Evolutionary conservation across 2,797 vertebrate genomes (phyloP).

Genomic region (Syngnathus rostellatus): DNA sequence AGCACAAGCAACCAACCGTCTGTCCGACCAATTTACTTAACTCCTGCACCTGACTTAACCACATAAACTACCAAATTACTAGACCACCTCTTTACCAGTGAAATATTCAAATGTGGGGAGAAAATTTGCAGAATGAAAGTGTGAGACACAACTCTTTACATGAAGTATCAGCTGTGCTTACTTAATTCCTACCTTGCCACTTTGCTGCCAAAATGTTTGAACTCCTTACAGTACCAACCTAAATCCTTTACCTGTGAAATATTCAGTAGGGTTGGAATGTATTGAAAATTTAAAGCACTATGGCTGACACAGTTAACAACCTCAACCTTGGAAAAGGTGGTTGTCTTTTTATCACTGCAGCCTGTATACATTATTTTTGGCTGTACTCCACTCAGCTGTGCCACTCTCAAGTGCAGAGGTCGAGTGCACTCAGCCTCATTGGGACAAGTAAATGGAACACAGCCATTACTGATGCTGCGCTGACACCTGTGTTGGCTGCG

Average conservation of each 20-base stretch:
- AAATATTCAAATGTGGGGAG: not conserved
- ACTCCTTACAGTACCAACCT: too few relatives aligned
- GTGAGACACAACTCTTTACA: not conserved
- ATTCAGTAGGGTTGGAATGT: not conserved
- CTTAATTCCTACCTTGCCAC: not conserved
- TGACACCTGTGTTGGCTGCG: conserved; percentile 7
- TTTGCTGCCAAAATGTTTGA: too few relatives aligned
- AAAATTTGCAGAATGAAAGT: not conserved
- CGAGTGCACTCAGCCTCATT: conserved; percentile 8
- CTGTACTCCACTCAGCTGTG: not conserved
- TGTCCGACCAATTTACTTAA: not conserved
- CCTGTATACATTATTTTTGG: conserved; percentile 6
- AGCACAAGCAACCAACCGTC: not conserved
- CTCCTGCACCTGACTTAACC: not conserved
- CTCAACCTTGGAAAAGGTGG: conserved; percentile 5
- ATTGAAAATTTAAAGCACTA: not conserved
- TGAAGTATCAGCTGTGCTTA: not conserved
- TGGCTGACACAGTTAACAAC: not conserved
- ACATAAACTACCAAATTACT: not conserved
- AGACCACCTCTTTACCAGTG: not conserved
- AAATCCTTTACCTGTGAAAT: not conserved
- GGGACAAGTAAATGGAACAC: conserved; percentile 17
- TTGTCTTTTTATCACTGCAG: not conserved
- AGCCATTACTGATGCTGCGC: conserved; percentile 7
- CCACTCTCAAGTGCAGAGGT: not conserved